phyloP scores from a whole-genome alignment of 2,888 invertebrate species.

The Pollenia labialis region DNA sequence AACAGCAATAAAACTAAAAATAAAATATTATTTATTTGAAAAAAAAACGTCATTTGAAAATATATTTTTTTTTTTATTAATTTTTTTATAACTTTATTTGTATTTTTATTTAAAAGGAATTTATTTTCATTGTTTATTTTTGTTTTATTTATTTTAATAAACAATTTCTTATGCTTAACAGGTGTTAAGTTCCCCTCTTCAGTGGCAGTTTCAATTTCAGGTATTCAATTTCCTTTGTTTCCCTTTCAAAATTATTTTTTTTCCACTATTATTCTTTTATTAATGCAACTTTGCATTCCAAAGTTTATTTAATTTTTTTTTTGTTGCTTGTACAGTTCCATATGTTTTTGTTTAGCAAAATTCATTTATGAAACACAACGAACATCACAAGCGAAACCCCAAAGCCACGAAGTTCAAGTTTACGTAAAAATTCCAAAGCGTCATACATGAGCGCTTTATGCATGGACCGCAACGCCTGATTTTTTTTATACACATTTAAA shows the following conservation, averaged over 20 bases:
- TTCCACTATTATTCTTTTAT: conserved; percentile 2
- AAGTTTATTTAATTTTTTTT: conserved; percentile 47
- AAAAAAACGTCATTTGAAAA: conserved; percentile 46
- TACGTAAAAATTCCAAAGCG: conserved; percentile 71
- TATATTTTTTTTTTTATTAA: conserved; percentile 17
- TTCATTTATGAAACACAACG: not conserved
- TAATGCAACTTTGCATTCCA: conserved; percentile 66
- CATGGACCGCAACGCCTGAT: conserved; percentile 67
- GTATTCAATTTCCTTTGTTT: conserved; percentile 71
- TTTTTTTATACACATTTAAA: conserved; percentile 12
- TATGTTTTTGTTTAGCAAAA: conserved; percentile 12
- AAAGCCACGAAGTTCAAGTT: conserved; percentile 73
- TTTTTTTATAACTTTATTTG: conserved; percentile 10
- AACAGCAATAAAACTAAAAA: too few relatives aligned
- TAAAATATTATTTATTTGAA: conserved; percentile 38
- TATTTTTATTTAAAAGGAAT: conserved; percentile 1
- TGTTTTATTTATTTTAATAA: conserved; percentile 40
- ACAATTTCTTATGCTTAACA: conserved; percentile 62
- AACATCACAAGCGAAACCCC: conserved; percentile 51
- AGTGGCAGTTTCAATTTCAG: conserved; percentile 57
- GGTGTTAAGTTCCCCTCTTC: conserved; percentile 66
- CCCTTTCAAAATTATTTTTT: conserved; percentile 64
- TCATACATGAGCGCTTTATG: conserved; percentile 65
- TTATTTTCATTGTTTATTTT: conserved; percentile 40
- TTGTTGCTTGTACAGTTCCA: conserved; percentile 29